These are phyloP conservation scores for Triplophysa yarkandensis DNA, from an alignment of 2,797 vertebrate genomes.

Conservation along the genomic window DNA sequence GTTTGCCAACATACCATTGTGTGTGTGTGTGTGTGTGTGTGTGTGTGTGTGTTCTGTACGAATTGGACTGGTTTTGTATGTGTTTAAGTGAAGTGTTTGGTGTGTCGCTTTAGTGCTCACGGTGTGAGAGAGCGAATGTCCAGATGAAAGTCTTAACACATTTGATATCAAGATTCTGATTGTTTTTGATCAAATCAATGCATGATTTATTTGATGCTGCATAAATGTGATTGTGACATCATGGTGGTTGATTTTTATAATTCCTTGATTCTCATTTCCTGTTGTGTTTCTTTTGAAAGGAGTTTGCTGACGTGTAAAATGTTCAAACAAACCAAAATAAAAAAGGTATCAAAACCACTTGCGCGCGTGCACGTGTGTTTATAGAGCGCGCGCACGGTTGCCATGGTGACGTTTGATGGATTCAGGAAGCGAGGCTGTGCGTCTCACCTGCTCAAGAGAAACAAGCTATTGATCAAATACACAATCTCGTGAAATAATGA, in stretches of 20 bases:
- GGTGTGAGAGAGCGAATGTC: conserved; percentile 22
- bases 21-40: not conserved
- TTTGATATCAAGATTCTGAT: conserved; percentile 54
- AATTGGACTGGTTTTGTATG: conserved; percentile 15
- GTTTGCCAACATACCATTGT: conserved; percentile 37
- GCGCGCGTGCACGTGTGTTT: not conserved
- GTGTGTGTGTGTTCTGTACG: conserved; percentile 29
- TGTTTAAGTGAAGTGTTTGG: conserved; percentile 30
- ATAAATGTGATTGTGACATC: conserved; percentile 55
- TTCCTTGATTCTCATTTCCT: conserved; percentile 26
- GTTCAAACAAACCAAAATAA: conserved; percentile 24
- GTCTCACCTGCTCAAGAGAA: not conserved
- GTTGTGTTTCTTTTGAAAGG: conserved; percentile 34
- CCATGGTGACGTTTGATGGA: conserved; percentile 29
- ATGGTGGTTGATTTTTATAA: conserved; percentile 11
- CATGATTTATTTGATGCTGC: conserved; percentile 53
- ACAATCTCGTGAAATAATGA: not conserved
- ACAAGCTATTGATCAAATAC: not conserved
- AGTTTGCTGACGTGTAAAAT: conserved; percentile 40
- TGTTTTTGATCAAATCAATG: conserved; percentile 58
- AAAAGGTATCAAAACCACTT: not conserved
- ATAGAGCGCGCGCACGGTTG: not conserved
- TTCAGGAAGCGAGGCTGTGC: conserved; percentile 1
- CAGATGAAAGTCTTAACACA: conserved; percentile 35
- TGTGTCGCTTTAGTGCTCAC: conserved; percentile 32